These are phyloP conservation scores for Amiota minor DNA, from an alignment of 2,888 invertebrate genomes.

Conservation along the genomic window DNA sequence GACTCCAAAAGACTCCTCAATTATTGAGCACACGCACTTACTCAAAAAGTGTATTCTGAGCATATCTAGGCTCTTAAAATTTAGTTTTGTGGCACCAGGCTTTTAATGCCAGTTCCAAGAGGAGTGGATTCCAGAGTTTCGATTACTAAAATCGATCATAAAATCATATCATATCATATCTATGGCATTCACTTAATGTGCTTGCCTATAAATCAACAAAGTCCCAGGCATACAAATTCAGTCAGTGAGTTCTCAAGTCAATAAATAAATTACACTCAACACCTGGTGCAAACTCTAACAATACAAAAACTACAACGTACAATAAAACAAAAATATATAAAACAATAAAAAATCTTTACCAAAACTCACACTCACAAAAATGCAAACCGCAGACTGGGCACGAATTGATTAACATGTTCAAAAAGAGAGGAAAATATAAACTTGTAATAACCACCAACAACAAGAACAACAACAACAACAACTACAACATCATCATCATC, in stretches of 20 bases:
- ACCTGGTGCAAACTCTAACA: not conserved
- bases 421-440: not conserved
- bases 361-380: not conserved
- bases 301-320: not conserved
- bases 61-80: too few relatives aligned
- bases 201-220: too few relatives aligned
- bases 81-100: too few relatives aligned
- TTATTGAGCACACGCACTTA: too few relatives aligned
- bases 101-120: too few relatives aligned
- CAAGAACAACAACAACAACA: not conserved
- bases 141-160: too few relatives aligned
- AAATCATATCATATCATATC: too few relatives aligned
- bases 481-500: not conserved
- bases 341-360: not conserved
- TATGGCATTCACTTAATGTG: too few relatives aligned
- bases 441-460: not conserved
- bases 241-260: not conserved
- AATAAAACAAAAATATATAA: not conserved
- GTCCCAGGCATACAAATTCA: too few relatives aligned
- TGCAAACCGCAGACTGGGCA: slow-evolving; percentile 3
- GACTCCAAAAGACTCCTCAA: too few relatives aligned
- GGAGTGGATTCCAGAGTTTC: too few relatives aligned
- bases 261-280: slow-evolving; percentile 9
- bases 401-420: slow-evolving; percentile 4
- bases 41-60: too few relatives aligned